phyloP scores from a whole-genome alignment of 2,797 vertebrate species.

The Gobio occitaniae region DNA sequence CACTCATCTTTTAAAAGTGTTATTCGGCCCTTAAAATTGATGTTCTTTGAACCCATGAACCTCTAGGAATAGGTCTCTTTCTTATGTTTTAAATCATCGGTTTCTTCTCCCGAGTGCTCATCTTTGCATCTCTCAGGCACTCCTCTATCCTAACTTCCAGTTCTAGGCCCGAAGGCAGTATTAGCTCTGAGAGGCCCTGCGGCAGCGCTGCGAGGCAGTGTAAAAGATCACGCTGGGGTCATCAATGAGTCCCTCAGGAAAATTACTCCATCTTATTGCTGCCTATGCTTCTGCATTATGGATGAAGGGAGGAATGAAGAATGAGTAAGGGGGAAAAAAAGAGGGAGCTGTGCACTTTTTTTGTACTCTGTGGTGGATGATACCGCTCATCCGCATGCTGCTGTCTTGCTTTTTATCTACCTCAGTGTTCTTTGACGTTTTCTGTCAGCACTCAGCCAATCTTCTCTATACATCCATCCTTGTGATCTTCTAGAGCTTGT shows the following conservation, averaged over 20 bases:
- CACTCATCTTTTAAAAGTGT: constrained; percentile 16
- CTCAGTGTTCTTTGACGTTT: neutral
- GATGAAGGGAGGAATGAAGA: constrained; percentile 43
- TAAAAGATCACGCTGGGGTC: constrained; percentile 55
- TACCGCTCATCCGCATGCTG: neutral
- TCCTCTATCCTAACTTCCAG: constrained; percentile 20
- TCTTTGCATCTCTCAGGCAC: constrained; percentile 22
- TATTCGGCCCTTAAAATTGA: constrained; percentile 19
- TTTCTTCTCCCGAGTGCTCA: neutral
- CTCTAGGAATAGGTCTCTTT: neutral
- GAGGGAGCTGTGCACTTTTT: constrained; percentile 34
- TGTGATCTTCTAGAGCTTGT: neutral
- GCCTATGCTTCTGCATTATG: constrained; percentile 48
- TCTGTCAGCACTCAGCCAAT: constrained; percentile 12
- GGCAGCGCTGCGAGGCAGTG: constrained; percentile 27
- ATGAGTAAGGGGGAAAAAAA: constrained; percentile 16
- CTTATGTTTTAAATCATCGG: constrained; percentile 14
- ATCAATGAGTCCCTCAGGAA: constrained; percentile 51
- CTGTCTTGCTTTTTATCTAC: neutral
- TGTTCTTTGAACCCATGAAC: constrained; percentile 35
- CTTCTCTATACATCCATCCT: neutral
- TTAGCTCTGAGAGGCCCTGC: constrained; percentile 8
- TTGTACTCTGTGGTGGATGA: constrained; percentile 22
- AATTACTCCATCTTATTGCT: constrained; percentile 57
- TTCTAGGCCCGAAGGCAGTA: constrained; percentile 36